These are phyloP conservation scores for Pangasius mekongensis DNA, from an alignment of 2,797 vertebrate species.

Conservation along the genomic window DNA sequence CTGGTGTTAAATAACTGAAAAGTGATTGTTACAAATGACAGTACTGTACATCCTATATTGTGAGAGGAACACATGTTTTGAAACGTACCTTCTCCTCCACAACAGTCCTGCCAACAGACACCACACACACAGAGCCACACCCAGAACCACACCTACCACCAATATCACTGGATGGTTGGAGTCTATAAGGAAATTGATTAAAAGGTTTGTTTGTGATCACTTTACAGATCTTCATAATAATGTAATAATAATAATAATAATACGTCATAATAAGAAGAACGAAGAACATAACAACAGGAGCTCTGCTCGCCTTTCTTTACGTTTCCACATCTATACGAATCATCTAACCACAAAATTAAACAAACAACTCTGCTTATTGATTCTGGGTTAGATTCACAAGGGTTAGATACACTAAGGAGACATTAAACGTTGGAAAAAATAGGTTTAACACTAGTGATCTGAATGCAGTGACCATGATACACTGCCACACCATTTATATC, in stretches of 20 bases:
- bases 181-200: slow-evolving; percentile 62
- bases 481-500: background rate
- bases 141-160: slow-evolving; percentile 78
- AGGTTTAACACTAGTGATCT: background rate
- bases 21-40: background rate
- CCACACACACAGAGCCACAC: slow-evolving; percentile 75
- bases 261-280: background rate
- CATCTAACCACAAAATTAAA: background rate
- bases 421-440: background rate
- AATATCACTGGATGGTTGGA: slow-evolving; percentile 75
- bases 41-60: background rate
- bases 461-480: background rate
- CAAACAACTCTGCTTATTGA: background rate
- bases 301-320: background rate
- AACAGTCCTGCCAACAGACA: slow-evolving; percentile 80
- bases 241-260: background rate
- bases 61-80: background rate
- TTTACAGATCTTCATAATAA: background rate
- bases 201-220: slow-evolving; percentile 17
- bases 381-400: background rate
- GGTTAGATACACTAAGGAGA: background rate
- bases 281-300: background rate
- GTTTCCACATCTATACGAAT: background rate
- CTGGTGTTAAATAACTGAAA: background rate
- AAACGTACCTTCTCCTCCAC: slow-evolving; percentile 79